Evolutionary conservation across 1,140 invertebrate genomes (phyloP).

Genomic region (Caerostris darwini): DNA sequence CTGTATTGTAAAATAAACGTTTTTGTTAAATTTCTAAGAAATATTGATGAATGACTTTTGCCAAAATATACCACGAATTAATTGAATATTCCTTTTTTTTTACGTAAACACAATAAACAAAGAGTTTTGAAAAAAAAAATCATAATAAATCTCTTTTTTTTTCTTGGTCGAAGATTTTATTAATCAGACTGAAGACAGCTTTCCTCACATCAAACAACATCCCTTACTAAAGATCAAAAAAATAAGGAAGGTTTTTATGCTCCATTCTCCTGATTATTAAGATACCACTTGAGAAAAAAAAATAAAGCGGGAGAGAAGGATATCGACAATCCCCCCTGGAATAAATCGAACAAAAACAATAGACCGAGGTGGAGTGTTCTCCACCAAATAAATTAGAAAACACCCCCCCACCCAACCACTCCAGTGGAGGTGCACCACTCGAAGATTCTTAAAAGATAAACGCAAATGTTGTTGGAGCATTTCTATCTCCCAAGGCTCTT

Average conservation of each 20-base stretch:
- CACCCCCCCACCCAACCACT: background rate
- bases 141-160: too few species aligned
- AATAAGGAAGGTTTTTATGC: background rate
- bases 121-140: too few species aligned
- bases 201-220: background rate
- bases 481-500: background rate
- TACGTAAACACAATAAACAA: too few species aligned
- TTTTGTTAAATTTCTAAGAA: too few species aligned
- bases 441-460: conserved; percentile 42
- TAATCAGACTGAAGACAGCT: too few species aligned
- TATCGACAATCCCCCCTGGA: background rate
- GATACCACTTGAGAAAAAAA: background rate
- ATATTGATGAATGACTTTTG: too few species aligned
- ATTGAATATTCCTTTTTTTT: too few species aligned
- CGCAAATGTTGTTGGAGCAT: conserved; percentile 34
- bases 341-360: conserved; percentile 24
- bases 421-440: background rate
- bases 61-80: too few species aligned
- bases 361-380: background rate
- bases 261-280: background rate
- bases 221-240: background rate
- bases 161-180: too few species aligned
- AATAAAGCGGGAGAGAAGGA: background rate
- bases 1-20: too few species aligned
- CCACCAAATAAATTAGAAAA: conserved; percentile 38